Evolutionary conservation across 2,797 vertebrate genomes (phyloP), one percentile per base, ranked within the genome.

Genomic region (Chaunax sp.): DNA sequence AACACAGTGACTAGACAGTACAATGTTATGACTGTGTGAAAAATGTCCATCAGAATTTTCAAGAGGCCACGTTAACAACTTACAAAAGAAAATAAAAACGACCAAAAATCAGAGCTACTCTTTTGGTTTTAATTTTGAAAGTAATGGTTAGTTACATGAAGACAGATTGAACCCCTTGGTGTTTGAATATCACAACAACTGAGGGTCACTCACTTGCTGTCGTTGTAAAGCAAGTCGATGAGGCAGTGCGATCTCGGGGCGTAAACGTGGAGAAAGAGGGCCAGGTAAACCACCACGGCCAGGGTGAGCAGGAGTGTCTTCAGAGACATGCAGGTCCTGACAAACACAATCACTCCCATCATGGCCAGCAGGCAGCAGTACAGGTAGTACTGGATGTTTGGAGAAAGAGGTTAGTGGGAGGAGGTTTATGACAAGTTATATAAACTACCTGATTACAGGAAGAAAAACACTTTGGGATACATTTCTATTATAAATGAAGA

Each of bases 361-460:
- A 95, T 95, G 33, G 94, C 95, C 89, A 96, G 76, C 76, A 96
- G 90, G 68, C 96, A 96, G 82, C 96, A 96, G 82, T 95, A 96
- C 87, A 97, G 90, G 84, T 95, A 97, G 80, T 98, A 97, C 96
- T 98, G 87, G 2, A 71, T 16, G 45, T 52, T 20, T 64, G 18
- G 16, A 30, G 44, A n/a, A 4, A 23, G 19, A 38, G 18, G 20
- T 2, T 6, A 8, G 22, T 3, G 5, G 6, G 25, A 25, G 18
- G 41, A 38, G 6, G 20, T 50, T 22, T 15, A 26, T 16, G 10
- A 56, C 18, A 63, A 44, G 37, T 46, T 49, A 35, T 40, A 5
- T 13, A 9, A 38, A 56, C 20, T 8, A n/a, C 4, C 19, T 22
- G 18, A 14, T 0, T 33, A 15, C 1, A 22, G 6, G 25, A 1